phyloP scores from a whole-genome alignment of 2,888 invertebrate species.

The Ichneumon xanthorius region DNA sequence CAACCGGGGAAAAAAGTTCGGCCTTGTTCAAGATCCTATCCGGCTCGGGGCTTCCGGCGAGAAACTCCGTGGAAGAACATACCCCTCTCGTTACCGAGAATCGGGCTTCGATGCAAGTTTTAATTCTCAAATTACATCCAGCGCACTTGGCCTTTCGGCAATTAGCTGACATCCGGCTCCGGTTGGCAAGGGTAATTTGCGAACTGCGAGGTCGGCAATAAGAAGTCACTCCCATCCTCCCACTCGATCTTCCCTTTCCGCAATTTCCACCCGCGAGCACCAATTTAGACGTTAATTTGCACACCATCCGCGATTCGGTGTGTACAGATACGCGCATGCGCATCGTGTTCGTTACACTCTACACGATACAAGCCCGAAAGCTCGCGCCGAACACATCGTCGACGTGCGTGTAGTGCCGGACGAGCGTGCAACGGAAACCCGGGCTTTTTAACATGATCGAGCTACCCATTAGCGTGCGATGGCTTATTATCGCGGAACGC shows the following conservation, averaged over 20 bases:
- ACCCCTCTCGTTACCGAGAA: not conserved
- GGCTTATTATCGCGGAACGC: slow-evolving; percentile 4
- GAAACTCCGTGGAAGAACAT: slow-evolving; percentile 18
- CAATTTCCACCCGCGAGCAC: slow-evolving; percentile 6
- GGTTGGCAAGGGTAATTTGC: slow-evolving; percentile 8
- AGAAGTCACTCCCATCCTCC: slow-evolving; percentile 9
- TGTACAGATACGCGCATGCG: not conserved
- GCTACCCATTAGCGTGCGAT: slow-evolving; percentile 8
- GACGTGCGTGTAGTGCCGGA: not conserved
- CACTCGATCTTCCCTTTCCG: slow-evolving; percentile 9
- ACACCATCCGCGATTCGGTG: not conserved
- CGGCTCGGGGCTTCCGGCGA: slow-evolving; percentile 34
- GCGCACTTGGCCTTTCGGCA: slow-evolving; percentile 35
- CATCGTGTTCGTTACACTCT: not conserved
- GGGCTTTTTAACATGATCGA: not conserved
- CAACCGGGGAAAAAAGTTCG: slow-evolving; percentile 10
- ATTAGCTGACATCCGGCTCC: slow-evolving; percentile 49
- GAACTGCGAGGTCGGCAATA: slow-evolving; percentile 13
- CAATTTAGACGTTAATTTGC: slow-evolving; percentile 20
- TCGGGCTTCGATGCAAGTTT: slow-evolving; percentile 23
- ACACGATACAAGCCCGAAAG: not conserved
- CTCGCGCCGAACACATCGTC: not conserved
- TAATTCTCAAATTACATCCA: slow-evolving; percentile 48
- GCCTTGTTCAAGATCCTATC: slow-evolving; percentile 32
- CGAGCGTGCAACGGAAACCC: not conserved